Conservation (phyloP, 1,140 invertebrate genomes). For the Drosophila equinoxialis region DNA sequence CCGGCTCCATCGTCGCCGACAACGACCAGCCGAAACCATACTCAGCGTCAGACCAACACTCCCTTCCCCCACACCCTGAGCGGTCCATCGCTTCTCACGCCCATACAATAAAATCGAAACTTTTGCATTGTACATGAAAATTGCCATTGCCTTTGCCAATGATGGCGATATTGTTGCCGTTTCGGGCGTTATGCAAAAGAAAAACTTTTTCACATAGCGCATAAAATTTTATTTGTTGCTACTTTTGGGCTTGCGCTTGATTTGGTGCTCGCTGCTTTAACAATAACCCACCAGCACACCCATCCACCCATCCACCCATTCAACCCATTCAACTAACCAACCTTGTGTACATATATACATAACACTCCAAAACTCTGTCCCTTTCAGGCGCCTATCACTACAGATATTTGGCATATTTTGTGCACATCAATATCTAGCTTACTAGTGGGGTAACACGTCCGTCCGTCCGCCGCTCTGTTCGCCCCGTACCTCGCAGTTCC, state of each 20-base stretch:
- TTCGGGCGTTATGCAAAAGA: conserved; percentile 69
- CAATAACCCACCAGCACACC: background rate
- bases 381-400: background rate
- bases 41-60: background rate
- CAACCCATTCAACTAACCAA: background rate
- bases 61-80: background rate
- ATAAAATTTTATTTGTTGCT: conserved; percentile 82
- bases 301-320: background rate
- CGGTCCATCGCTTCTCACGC: conserved; percentile 27
- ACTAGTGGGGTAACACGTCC: conserved; percentile 71
- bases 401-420: conserved; percentile 77
- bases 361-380: background rate
- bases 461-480: conserved; percentile 28
- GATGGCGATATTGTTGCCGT: conserved; percentile 41
- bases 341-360: conserved; percentile 5
- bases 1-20: background rate
- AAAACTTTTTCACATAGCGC: conserved; percentile 74
- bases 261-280: conserved; percentile 48
- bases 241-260: conserved; percentile 80
- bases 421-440: conserved; percentile 78
- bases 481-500: no score
- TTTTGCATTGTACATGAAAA: conserved; percentile 80
- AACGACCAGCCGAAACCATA: background rate
- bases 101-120: conserved; percentile 80
- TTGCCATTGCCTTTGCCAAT: conserved; percentile 59